Conservation (phyloP, 2,797 vertebrate genomes). For the Emydoidea blandingii region DNA sequence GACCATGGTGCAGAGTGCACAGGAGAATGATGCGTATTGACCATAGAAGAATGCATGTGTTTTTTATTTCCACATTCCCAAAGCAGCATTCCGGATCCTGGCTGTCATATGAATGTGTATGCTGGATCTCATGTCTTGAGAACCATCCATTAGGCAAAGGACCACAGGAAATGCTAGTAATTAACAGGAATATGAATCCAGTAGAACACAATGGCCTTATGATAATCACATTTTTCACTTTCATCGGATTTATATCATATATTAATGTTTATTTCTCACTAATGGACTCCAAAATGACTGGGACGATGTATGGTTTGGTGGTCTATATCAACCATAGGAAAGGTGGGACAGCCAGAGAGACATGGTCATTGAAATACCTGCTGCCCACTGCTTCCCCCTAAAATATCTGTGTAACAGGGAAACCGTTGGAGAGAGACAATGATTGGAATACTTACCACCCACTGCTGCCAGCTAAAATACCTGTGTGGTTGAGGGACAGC, state of each 20-base stretch:
- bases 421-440: neutral
- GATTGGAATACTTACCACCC: neutral
- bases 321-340: neutral
- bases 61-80: accelerated
- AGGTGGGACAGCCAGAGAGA: neutral
- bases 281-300: constrained; percentile 58
- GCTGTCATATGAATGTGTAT: neutral
- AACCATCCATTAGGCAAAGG: neutral
- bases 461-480: neutral
- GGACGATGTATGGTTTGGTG: neutral
- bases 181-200: constrained; percentile 63
- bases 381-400: neutral
- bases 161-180: constrained; percentile 62
- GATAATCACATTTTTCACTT: constrained; percentile 73
- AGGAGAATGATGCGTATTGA: neutral
- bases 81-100: accelerated
- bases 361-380: accelerated
- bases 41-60: neutral
- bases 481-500: accelerated
- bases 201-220: constrained; percentile 42
- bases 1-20: accelerated
- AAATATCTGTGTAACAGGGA: neutral
- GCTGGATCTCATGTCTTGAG: accelerated
- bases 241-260: constrained; percentile 64
- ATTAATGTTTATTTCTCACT: constrained; percentile 75